Base-by-base conservation (phyloP, 2,888 invertebrate genomes). In the Cerceris rybyensis region DNA sequence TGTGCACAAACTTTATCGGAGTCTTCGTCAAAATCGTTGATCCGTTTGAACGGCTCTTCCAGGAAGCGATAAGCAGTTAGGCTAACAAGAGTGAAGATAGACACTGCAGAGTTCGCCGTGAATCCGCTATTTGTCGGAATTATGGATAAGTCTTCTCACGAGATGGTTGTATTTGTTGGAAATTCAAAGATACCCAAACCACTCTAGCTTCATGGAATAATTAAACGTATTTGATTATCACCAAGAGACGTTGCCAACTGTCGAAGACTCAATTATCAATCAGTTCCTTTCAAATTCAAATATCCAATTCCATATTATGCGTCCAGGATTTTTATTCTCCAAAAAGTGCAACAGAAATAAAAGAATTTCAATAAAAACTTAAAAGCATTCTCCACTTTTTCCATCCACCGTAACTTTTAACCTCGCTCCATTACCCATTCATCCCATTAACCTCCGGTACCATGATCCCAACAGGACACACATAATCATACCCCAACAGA, bases 61-160 rank as follows among this genome's bases (percentile, higher is more conserved):
- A 39, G 64, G 49, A 52, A 60, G 54, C 17, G 64, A 49, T 75
- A 79, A 80, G 69, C 75, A 75, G 79, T 77, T 54, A 58, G 52
- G 70, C 66, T 70, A 70, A 78, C 74, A 65, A 74, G 79, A 63
- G 50, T 52, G 28, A 28, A 28, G 28, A 28, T 28, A 28, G 64
- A 64, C 52, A 14, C 39, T 41, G 57, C 41, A n/a, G 11, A 42
- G 42, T 11, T 43, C 52, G 65, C 63, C 42, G 60, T 28, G 49
- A 66, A 60, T 46, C 70, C 55, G 60, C 42, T 72, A 75, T 74
- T 79, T 72, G 63, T 59, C 72, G 42, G 58, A 61, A 68, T 71
- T 65, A 64, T 58, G 6, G 70, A 65, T 64, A 74, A 52, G 52
- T 52, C 2, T 41, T 67, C n/a, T 28, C 50, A 14, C 17, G 13